A percentile compares a stretch with the other conserved stretches of the same genome.
phyloP scores from a whole-genome alignment of 2,113 vertebrate genomes.

The Smithornis capensis region DNA sequence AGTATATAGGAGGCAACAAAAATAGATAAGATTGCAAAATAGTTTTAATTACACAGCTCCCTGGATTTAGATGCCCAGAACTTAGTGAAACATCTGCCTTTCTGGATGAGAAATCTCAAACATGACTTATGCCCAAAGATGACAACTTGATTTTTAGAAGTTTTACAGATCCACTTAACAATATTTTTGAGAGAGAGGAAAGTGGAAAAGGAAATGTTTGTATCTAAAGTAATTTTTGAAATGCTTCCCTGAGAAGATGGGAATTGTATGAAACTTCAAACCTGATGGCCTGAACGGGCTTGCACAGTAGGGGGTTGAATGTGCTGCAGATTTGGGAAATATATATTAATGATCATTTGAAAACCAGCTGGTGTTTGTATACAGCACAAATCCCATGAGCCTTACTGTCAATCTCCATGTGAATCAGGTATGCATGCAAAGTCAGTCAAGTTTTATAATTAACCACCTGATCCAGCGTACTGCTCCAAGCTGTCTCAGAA shows the following conservation, averaged over 20 bases:
- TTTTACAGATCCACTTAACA: neutral
- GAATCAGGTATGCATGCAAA: neutral
- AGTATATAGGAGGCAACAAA: neutral
- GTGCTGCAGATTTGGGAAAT: neutral
- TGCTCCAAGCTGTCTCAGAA: neutral
- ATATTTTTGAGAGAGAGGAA: neutral
- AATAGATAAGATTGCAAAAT: neutral
- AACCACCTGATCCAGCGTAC: neutral
- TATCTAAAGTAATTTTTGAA: neutral
- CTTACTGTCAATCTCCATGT: neutral
- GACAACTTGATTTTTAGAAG: neutral
- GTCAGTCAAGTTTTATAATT: slow-evolving; percentile 14
- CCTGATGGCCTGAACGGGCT: neutral
- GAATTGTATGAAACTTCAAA: neutral
- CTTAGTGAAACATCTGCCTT: neutral
- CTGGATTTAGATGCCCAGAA: neutral
- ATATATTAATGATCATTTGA: neutral
- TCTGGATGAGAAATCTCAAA: neutral
- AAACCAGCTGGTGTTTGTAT: slow-evolving; percentile 9
- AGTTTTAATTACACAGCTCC: neutral
- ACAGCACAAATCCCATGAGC: neutral
- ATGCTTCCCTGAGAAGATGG: neutral
- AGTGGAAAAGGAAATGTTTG: neutral
- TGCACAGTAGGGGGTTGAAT: neutral
- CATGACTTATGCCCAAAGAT: neutral